Percentiles rank a stretch among this genome's conserved stretches.
Conservation (phyloP, 1,140 invertebrate genomes). For the Caenorhabditis briggsae region DNA sequence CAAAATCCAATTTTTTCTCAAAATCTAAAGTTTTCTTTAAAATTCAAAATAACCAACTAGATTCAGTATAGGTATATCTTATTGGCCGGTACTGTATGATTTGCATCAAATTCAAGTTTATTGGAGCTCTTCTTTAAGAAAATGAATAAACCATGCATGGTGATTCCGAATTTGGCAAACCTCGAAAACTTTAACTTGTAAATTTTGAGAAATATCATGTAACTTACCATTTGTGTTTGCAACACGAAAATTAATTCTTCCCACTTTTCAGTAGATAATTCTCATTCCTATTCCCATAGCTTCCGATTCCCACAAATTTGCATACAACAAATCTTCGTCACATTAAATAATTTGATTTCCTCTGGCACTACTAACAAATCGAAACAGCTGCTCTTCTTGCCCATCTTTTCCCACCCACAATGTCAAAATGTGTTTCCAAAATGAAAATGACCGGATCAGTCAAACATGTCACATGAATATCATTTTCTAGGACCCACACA, state of each 20-base stretch:
- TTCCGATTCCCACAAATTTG: constrained; percentile 24
- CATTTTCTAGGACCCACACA: background rate
- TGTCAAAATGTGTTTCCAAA: constrained; percentile 13
- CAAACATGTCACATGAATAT: constrained; percentile 54
- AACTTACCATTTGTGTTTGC: no score
- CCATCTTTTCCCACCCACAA: constrained; percentile 20
- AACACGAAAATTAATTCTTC: background rate
- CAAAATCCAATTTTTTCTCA: no score
- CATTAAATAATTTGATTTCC: background rate
- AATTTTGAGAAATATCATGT: no score
- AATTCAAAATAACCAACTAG: no score
- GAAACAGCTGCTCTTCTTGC: constrained; percentile 34
- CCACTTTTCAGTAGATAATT: background rate
- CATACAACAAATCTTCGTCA: constrained; percentile 20
- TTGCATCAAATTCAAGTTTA: no score
- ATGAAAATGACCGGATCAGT: constrained; percentile 35
- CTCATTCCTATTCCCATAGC: background rate
- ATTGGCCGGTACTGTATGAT: no score
- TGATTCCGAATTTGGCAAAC: no score
- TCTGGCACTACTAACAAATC: background rate
- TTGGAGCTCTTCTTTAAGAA: no score
- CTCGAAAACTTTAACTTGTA: no score
- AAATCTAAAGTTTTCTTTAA: no score
- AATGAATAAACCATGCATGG: no score
- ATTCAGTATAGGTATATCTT: no score